Conservation (phyloP, 2,113 vertebrate genomes). For the Glareola pratincola region DNA sequence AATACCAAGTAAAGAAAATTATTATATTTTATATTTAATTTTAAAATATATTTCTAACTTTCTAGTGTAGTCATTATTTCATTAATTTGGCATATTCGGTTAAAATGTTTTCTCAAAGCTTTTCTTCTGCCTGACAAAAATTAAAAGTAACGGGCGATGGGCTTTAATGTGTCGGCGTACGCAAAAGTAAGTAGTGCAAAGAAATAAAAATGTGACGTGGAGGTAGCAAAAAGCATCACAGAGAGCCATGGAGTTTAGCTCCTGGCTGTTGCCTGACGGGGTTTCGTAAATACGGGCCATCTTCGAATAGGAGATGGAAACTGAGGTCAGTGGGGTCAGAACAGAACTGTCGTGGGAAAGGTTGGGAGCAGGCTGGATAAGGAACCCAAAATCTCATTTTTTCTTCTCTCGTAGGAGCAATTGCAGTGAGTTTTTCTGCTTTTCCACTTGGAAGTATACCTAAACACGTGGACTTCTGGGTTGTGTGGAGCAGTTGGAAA, state of each 20-base stretch:
- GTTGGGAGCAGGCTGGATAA: not conserved
- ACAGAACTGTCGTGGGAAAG: not conserved
- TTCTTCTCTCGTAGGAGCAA: not conserved
- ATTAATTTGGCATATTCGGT: not conserved
- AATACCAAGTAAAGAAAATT: not conserved
- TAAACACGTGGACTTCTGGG: not conserved
- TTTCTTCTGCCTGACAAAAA: not conserved
- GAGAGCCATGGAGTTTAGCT: not conserved
- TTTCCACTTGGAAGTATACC: not conserved
- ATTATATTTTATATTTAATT: not conserved
- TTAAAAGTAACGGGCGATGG: not conserved
- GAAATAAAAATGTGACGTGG: not conserved
- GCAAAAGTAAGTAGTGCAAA: not conserved
- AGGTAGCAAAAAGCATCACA: not conserved
- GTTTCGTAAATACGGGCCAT: not conserved
- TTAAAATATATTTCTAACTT: not conserved
- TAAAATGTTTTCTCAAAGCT: not conserved
- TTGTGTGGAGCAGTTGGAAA: accelerated
- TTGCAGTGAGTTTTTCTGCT: not conserved
- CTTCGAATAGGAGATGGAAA: too few relatives aligned
- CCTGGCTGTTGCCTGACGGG: not conserved
- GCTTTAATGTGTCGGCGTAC: not conserved
- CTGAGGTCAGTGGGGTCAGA: not conserved
- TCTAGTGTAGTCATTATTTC: not conserved
- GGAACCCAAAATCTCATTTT: not conserved